A percentile compares a stretch with the other conserved stretches of the same genome.
Evolutionary conservation across 64 coral and sea anemone genomes (phyloP).

Genomic region (Montipora foliosa): DNA sequence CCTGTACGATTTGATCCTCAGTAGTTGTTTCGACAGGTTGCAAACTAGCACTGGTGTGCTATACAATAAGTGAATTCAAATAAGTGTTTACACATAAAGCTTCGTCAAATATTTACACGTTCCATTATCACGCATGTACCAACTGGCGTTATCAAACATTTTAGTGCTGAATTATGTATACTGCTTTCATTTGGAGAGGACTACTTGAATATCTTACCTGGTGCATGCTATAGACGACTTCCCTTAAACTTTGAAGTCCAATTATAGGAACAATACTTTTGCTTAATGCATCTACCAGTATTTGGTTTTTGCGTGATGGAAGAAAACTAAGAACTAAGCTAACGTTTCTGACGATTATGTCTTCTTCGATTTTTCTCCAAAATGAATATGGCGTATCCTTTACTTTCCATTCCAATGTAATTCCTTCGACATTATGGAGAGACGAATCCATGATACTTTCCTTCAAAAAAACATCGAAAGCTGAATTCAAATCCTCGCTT

Average conservation of each 20-base stretch:
- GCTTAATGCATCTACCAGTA: conserved; percentile 26
- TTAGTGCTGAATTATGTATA: neutral
- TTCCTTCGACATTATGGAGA: neutral
- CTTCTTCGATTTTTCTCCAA: conserved; percentile 11
- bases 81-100: too few relatives aligned
- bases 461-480: conserved; percentile 1
- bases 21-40: too few relatives aligned
- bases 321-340: conserved; percentile 22
- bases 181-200: neutral
- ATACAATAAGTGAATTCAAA: too few relatives aligned
- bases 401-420: neutral
- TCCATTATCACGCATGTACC: neutral
- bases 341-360: neutral
- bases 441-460: neutral
- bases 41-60: too few relatives aligned
- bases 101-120: neutral
- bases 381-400: neutral
- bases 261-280: conserved; percentile 6
- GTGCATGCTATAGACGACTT: neutral
- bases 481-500: neutral
- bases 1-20: too few relatives aligned
- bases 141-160: neutral
- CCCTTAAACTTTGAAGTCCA: conserved; percentile 2
- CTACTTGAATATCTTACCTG: neutral
- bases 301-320: neutral